phyloP scores from a whole-genome alignment of 2,888 invertebrate species.

The Acanthococcus lagerstroemiae region DNA sequence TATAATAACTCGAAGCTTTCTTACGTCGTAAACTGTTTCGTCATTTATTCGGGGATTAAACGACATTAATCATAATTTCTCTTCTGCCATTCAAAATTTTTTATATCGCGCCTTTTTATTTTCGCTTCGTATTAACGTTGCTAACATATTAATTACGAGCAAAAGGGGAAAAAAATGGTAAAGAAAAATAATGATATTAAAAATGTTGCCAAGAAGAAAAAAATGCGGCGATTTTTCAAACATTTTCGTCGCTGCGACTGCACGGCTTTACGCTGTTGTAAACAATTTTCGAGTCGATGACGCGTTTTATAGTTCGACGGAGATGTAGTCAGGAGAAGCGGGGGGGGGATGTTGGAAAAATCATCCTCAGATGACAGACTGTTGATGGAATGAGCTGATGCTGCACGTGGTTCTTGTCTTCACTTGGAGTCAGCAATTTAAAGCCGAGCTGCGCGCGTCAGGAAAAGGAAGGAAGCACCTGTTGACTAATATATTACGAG shows the following conservation, averaged over 20 bases:
- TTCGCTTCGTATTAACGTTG: conserved; percentile 27
- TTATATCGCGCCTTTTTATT: conserved; percentile 12
- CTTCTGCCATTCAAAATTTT: conserved; percentile 28
- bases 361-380: too few species aligned
- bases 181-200: conserved; percentile 26
- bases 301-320: too few species aligned
- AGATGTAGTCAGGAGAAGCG: too few species aligned
- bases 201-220: conserved; percentile 11
- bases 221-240: conserved; percentile 19
- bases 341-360: too few species aligned
- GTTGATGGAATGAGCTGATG: too few species aligned
- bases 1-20: conserved; percentile 24
- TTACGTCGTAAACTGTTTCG: conserved; percentile 30
- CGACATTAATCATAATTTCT: conserved; percentile 30
- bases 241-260: conserved; percentile 7
- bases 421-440: too few species aligned
- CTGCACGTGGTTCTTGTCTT: too few species aligned
- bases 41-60: conserved; percentile 29
- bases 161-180: background rate
- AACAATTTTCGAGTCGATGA: too few species aligned
- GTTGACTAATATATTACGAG: too few species aligned
- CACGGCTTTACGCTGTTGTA: too few species aligned
- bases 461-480: too few species aligned
- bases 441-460: too few species aligned
- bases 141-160: conserved; percentile 28